Percentiles rank a stretch among this genome's conserved stretches.
phyloP scores from a whole-genome alignment of 2,113 vertebrate genomes.

The Catagonus wagneri region DNA sequence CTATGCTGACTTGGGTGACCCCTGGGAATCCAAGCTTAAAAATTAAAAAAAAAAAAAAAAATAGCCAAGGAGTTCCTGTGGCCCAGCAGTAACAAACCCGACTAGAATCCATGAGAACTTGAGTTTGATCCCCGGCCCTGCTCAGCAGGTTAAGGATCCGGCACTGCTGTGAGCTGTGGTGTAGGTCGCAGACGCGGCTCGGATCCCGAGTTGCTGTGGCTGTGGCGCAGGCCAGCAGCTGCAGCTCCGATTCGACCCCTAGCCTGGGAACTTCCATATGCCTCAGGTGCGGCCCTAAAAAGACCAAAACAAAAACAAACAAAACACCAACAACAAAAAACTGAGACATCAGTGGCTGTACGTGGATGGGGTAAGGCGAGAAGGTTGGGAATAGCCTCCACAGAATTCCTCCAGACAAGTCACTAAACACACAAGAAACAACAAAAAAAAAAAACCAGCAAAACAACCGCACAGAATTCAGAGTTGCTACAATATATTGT shows the following conservation, averaged over 20 bases:
- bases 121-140: no score
- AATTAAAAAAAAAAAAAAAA: background rate
- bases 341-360: background rate
- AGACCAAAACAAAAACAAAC: background rate
- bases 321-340: background rate
- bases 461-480: background rate
- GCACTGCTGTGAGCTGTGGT: no score
- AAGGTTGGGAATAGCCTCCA: background rate
- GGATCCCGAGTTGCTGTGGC: no score
- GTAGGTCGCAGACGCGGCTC: no score
- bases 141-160: no score
- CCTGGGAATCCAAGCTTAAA: conserved; percentile 23
- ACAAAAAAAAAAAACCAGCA: background rate
- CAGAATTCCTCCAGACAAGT: conserved; percentile 47
- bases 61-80: no score
- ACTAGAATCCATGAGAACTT: no score
- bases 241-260: no score
- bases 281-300: background rate
- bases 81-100: no score
- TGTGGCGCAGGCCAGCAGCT: no score
- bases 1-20: background rate
- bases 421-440: background rate
- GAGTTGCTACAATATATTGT: background rate
- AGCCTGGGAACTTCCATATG: no score
- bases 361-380: background rate